Base-by-base conservation (phyloP, 2,888 invertebrate genomes). In the Apantesis nais region DNA sequence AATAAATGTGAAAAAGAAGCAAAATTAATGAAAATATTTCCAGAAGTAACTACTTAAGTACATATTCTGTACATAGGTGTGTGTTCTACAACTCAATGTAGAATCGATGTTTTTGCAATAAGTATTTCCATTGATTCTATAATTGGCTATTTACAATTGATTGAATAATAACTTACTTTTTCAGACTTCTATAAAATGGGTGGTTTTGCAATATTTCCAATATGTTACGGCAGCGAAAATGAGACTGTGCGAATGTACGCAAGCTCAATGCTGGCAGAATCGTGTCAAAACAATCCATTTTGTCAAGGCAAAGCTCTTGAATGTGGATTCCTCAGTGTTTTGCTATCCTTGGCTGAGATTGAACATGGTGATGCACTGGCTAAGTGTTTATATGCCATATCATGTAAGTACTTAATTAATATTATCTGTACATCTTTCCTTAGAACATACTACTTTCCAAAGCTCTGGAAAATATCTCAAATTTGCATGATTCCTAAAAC, bases 211-310 rank as follows among this genome's bases (percentile, higher is more conserved):
- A 95, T 97, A n/a, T 96, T 98, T 71, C 95, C 96, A 0, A 93
- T 96, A 0, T 97, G 97, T 84, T 92, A 98, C 41, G 95, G 96
- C 74, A 96, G 96, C 39, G 90, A 94, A 9, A 96, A 97, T 79
- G 89, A 95, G 0, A 93, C 95, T 29, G 93, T 99, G 0, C 95
- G 97, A 52, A 95, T 96, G 73, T 91, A 94, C 58, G 96, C 97
- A 3, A 97, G 97, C 19, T 95, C 96, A 41, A 90, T 98, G 22
- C 92, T 99, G 4, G 98, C 97, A 0, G 97, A 97, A 82, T 89
- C 98, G 71, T 96, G 97, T 52, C 99, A 99, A 91, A 98, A 99
- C 91, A 98, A 99, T 92, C 96, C 97, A 0, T 97, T 96, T 86
- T 98, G 98, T 82, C 99, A 99, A 89, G 90, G 96, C 39, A 94